Evolutionary conservation across 1,140 invertebrate genomes (phyloP).

Genomic region (Xylocopa sonorina): DNA sequence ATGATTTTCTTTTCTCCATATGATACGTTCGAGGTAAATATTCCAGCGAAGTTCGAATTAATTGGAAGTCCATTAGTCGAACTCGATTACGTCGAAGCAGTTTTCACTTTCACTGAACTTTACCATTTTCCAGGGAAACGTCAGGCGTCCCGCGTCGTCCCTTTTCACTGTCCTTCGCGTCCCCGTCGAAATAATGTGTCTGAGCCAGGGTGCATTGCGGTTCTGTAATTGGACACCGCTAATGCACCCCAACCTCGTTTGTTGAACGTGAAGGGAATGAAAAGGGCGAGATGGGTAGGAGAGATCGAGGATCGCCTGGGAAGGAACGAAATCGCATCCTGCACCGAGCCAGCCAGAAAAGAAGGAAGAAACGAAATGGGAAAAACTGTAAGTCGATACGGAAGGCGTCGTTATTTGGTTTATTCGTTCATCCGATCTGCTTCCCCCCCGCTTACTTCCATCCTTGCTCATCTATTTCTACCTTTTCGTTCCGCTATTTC

Average conservation of each 20-base stretch:
- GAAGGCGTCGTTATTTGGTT: conserved; percentile 59
- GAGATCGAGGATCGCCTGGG: not conserved
- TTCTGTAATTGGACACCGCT: conserved; percentile 64
- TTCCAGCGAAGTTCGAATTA: not conserved
- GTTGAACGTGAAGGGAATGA: conserved; percentile 66
- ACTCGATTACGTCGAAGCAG: not conserved
- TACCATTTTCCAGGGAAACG: not conserved
- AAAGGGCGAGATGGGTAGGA: conserved; percentile 9
- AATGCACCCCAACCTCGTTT: conserved; percentile 65
- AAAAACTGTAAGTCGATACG: conserved; percentile 32
- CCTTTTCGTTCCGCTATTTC: not conserved
- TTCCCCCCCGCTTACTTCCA: conserved; percentile 2
- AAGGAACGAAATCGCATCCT: not conserved
- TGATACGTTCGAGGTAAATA: not conserved
- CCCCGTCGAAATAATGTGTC: conserved; percentile 40
- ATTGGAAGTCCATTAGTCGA: not conserved
- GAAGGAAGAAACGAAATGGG: not conserved
- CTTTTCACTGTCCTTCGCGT: not conserved
- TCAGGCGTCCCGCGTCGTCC: not conserved
- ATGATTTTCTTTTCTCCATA: too few relatives aligned
- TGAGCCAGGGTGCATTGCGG: conserved; percentile 35
- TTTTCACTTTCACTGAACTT: not conserved
- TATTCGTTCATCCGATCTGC: conserved; percentile 51
- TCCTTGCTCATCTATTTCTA: not conserved
- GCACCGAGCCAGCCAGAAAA: not conserved